Conservation (phyloP, 2,888 invertebrate species). For the Formica aserva region DNA sequence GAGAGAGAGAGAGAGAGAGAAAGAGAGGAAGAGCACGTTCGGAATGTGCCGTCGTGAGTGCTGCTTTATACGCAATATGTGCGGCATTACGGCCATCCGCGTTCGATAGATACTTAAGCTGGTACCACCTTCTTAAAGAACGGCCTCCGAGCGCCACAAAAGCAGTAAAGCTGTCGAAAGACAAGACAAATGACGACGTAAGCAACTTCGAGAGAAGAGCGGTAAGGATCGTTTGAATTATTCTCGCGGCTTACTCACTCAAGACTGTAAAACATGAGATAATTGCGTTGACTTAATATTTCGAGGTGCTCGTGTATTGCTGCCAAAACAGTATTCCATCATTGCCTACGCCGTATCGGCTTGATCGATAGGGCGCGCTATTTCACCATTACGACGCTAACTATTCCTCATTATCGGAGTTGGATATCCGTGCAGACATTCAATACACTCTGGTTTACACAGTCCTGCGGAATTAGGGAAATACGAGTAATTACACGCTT, state of each 20-base stretch:
- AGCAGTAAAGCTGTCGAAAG: conserved; percentile 54
- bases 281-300: conserved; percentile 44
- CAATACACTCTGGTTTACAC: conserved; percentile 46
- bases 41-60: conserved; percentile 72
- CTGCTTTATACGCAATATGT: conserved; percentile 77
- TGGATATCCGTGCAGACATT: conserved; percentile 48
- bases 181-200: conserved; percentile 48
- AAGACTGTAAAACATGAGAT: conserved; percentile 26
- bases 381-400: conserved; percentile 52
- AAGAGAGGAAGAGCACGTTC: conserved; percentile 63
- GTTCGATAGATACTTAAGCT: conserved; percentile 72
- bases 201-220: conserved; percentile 27
- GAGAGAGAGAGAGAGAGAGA: conserved; percentile 52
- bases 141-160: conserved; percentile 45
- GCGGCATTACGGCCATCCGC: conserved; percentile 75
- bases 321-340: conserved; percentile 33
- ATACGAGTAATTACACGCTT: conserved; percentile 52
- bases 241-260: conserved; percentile 12
- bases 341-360: conserved; percentile 1
- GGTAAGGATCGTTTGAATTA: conserved; percentile 24
- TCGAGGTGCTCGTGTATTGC: neutral
- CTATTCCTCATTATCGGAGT: conserved; percentile 54
- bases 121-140: conserved; percentile 51
- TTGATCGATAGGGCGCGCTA: conserved; percentile 45
- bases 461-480: conserved; percentile 30